A percentile compares a stretch with the other conserved stretches of the same genome.
These are phyloP conservation scores for Eupithecia exiguata DNA, from an alignment of 2,888 invertebrate species.

Conservation along the genomic window DNA sequence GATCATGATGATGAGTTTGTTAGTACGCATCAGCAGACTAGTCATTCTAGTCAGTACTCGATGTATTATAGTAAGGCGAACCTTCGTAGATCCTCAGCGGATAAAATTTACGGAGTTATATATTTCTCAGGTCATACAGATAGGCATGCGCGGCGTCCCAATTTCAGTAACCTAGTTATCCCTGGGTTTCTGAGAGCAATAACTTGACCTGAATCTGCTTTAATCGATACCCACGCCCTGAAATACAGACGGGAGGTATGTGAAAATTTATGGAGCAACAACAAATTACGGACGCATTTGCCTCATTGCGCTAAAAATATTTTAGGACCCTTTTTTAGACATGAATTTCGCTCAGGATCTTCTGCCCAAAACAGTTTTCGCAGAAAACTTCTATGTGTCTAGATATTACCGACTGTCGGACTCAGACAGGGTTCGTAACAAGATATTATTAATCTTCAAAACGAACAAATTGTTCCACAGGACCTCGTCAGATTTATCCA, in stretches of 20 bases:
- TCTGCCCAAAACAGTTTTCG: not conserved
- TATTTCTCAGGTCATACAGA: not conserved
- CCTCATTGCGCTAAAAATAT: not conserved
- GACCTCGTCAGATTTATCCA: not conserved
- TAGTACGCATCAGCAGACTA: not conserved
- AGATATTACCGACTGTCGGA: not conserved
- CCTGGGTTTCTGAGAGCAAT: not conserved
- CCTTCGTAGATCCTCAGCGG: no score
- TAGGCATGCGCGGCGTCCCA: slow-evolving; percentile 2
- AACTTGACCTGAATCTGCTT: not conserved
- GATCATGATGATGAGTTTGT: not conserved
- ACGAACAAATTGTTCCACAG: not conserved
- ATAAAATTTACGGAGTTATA: not conserved
- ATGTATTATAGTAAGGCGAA: not conserved
- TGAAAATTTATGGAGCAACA: slow-evolving; percentile 1
- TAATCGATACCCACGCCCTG: slow-evolving; percentile 4
- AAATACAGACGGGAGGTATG: not conserved
- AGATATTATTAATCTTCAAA: not conserved
- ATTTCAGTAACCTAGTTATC: slow-evolving; percentile 2
- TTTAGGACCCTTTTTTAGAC: not conserved
- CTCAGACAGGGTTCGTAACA: not conserved
- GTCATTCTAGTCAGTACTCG: not conserved
- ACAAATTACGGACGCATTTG: not conserved
- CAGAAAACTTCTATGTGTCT: not conserved
- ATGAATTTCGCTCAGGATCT: not conserved